Percentiles rank a stretch among this genome's conserved stretches.
These are phyloP conservation scores for Cheilosia urbana DNA, from an alignment of 2,888 invertebrate species.

Conservation along the genomic window DNA sequence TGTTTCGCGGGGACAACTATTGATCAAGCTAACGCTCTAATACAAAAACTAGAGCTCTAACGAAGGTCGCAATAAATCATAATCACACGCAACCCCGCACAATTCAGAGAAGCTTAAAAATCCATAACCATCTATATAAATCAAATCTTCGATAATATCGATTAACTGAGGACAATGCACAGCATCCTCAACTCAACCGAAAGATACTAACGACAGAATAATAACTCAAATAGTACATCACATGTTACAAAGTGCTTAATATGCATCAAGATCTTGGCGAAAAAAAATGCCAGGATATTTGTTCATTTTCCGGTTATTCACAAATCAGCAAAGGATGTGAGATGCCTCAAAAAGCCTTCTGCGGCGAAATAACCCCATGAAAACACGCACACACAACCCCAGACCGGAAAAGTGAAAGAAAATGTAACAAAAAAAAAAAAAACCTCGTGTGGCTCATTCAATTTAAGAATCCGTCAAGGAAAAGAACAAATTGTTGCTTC, in stretches of 20 bases:
- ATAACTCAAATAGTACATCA: conserved; percentile 41
- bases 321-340: conserved; percentile 14
- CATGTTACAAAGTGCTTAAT: conserved; percentile 44
- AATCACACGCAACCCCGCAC: conserved; percentile 7
- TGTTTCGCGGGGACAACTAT: too few species aligned
- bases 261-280: conserved; percentile 36
- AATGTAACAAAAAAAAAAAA: conserved; percentile 13
- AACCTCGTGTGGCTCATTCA: conserved; percentile 62
- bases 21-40: too few species aligned
- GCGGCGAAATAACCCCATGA: conserved; percentile 1
- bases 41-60: conserved; percentile 18
- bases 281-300: conserved; percentile 16
- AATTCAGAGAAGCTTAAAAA: conserved; percentile 16
- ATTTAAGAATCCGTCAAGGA: conserved; percentile 61
- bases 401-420: conserved; percentile 16
- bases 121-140: conserved; percentile 42
- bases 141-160: conserved; percentile 27
- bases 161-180: conserved; percentile 12
- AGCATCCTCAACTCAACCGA: background rate
- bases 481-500: conserved; percentile 72
- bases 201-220: conserved; percentile 45
- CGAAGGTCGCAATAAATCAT: conserved; percentile 44
- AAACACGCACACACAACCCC: background rate
- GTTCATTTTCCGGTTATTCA: conserved; percentile 22
- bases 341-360: background rate